phyloP scores from a whole-genome alignment of 1,140 invertebrate species.

The Seison nebaliae region DNA sequence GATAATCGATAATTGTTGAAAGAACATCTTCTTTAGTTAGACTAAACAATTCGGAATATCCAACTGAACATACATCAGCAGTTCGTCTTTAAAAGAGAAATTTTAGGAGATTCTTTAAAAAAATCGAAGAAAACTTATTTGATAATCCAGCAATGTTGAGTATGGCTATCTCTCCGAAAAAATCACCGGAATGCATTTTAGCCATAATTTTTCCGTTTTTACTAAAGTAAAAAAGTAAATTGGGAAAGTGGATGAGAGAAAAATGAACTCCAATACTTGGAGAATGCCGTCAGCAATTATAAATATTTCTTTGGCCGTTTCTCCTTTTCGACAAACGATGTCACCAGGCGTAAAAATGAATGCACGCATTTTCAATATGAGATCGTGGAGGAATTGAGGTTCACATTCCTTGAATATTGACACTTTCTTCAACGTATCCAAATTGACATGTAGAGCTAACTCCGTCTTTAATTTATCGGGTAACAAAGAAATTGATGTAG shows the following conservation, averaged over 20 bases:
- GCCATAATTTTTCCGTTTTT: constrained; percentile 68
- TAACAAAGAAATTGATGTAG: constrained; percentile 64
- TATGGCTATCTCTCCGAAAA: constrained; percentile 89
- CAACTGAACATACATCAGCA: constrained; percentile 73
- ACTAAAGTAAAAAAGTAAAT: constrained; percentile 30
- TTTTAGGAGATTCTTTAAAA: background rate
- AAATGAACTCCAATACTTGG: constrained; percentile 43
- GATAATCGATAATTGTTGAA: constrained; percentile 76
- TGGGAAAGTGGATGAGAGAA: background rate
- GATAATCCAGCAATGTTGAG: constrained; percentile 62
- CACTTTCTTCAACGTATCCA: constrained; percentile 74
- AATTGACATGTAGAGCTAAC: constrained; percentile 70
- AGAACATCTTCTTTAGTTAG: constrained; percentile 74
- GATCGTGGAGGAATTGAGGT: constrained; percentile 75
- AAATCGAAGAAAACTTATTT: constrained; percentile 47
- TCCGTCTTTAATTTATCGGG: constrained; percentile 88
- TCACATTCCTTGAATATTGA: constrained; percentile 75
- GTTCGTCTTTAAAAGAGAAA: constrained; percentile 42
- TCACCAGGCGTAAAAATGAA: constrained; percentile 89
- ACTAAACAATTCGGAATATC: constrained; percentile 77
- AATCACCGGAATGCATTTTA: constrained; percentile 82
- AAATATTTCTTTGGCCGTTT: constrained; percentile 85
- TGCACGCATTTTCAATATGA: constrained; percentile 86
- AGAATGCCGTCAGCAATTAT: constrained; percentile 85
- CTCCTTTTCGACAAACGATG: constrained; percentile 70